phyloP scores from a whole-genome alignment of 2,113 vertebrate genomes.

The Hemiprocne comata region DNA sequence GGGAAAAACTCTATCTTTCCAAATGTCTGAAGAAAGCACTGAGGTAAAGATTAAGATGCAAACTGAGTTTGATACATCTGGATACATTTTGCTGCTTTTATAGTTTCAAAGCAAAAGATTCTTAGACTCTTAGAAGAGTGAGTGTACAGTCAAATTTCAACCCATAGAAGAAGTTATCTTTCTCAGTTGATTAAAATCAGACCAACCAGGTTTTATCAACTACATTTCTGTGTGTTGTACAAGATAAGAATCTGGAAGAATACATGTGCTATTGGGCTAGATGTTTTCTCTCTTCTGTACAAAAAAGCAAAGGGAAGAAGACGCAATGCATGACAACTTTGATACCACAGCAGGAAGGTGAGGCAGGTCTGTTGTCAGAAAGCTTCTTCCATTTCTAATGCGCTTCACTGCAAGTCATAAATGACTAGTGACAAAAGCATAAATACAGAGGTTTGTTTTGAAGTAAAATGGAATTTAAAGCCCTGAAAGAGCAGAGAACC shows the following conservation, averaged over 20 bases:
- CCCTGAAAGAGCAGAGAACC: neutral
- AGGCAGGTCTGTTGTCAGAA: neutral
- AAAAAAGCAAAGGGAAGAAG: neutral
- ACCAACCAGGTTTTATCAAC: neutral
- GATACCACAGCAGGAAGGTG: neutral
- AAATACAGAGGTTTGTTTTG: neutral
- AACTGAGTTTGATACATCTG: neutral
- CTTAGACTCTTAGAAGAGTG: neutral
- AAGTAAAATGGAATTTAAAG: neutral
- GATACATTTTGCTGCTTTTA: neutral
- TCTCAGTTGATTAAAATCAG: neutral
- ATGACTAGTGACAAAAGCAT: neutral
- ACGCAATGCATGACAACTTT: neutral
- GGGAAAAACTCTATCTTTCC: neutral
- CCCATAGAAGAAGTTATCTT: neutral
- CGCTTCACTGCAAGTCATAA: fast-evolving
- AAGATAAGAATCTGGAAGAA: neutral
- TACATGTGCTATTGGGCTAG: fast-evolving
- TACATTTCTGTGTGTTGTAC: neutral
- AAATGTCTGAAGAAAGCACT: neutral
- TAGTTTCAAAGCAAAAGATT: neutral
- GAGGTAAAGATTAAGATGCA: neutral
- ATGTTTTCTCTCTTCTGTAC: neutral
- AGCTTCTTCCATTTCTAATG: neutral
- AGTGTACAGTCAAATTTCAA: neutral